phyloP scores from a whole-genome alignment of 2,113 vertebrate species.

The Microcebus ravelobensis region DNA sequence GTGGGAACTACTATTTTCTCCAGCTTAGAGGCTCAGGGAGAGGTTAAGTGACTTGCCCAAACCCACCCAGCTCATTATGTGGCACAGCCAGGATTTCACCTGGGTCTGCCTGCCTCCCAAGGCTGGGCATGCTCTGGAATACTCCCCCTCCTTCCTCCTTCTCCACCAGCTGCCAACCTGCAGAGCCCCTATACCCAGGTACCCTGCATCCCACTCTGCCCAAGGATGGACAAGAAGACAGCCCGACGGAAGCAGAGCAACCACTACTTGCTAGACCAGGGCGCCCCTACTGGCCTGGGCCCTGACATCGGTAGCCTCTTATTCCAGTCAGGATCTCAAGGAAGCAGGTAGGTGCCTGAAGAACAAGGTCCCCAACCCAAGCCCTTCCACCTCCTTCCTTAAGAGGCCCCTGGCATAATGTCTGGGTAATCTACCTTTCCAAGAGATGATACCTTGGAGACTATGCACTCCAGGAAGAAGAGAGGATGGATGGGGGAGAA shows the following conservation, averaged over 20 bases:
- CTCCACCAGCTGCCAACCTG: constrained; percentile 51
- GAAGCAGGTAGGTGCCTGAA: constrained; percentile 58
- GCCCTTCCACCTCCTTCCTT: not conserved
- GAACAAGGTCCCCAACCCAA: not conserved
- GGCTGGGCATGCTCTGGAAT: not conserved
- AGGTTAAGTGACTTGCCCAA: not conserved
- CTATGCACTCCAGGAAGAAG: not conserved
- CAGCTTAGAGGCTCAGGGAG: not conserved
- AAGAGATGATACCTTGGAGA: not conserved
- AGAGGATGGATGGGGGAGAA: not conserved
- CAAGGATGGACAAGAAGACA: constrained; percentile 15
- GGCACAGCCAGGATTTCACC: not conserved
- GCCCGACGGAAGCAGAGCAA: constrained; percentile 34
- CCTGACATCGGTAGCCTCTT: not conserved
- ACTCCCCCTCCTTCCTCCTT: not conserved
- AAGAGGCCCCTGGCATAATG: not conserved
- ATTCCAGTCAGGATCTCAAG: constrained; percentile 49
- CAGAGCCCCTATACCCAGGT: constrained; percentile 72
- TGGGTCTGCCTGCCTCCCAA: not conserved
- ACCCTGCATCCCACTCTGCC: constrained; percentile 60
- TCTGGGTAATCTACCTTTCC: not conserved
- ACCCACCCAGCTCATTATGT: not conserved
- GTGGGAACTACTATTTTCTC: not conserved
- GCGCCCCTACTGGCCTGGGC: not conserved
- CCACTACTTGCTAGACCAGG: not conserved